phyloP scores from a whole-genome alignment of 2,113 vertebrate species.

The Halcyon senegalensis region DNA sequence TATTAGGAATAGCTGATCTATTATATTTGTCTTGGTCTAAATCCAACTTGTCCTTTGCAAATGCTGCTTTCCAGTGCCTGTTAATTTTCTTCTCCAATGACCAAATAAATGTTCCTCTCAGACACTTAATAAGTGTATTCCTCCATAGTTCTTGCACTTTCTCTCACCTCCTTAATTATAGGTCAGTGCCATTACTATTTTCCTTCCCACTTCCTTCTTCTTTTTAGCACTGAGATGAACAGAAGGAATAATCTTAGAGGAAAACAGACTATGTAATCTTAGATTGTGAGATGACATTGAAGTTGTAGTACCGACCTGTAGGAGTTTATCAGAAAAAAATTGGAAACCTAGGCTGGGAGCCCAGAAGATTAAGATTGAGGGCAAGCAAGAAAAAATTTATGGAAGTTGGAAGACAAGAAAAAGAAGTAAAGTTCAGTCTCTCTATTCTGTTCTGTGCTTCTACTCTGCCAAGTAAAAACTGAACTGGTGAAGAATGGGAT shows the following conservation, averaged over 20 bases:
- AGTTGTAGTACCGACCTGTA: not conserved
- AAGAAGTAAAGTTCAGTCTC: not conserved
- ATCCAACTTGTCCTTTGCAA: not conserved
- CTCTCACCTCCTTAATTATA: not conserved
- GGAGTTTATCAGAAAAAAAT: not conserved
- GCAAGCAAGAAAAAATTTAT: not conserved
- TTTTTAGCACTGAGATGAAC: not conserved
- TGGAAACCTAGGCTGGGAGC: not conserved
- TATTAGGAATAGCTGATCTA: not conserved
- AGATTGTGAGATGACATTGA: not conserved
- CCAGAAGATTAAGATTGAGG: not conserved
- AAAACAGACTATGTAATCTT: not conserved
- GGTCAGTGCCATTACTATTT: not conserved
- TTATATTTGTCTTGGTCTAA: not conserved
- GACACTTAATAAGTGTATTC: not conserved
- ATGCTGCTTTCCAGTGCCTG: not conserved
- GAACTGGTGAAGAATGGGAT: not conserved
- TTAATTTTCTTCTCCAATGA: not conserved
- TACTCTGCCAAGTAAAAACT: not conserved
- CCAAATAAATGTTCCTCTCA: not conserved
- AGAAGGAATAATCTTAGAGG: not conserved
- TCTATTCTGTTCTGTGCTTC: not conserved
- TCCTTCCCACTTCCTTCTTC: not conserved
- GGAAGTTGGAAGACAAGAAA: not conserved
- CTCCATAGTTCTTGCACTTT: not conserved